Conservation (phyloP, 2,113 vertebrate genomes). For the Engraulis encrasicolus region DNA sequence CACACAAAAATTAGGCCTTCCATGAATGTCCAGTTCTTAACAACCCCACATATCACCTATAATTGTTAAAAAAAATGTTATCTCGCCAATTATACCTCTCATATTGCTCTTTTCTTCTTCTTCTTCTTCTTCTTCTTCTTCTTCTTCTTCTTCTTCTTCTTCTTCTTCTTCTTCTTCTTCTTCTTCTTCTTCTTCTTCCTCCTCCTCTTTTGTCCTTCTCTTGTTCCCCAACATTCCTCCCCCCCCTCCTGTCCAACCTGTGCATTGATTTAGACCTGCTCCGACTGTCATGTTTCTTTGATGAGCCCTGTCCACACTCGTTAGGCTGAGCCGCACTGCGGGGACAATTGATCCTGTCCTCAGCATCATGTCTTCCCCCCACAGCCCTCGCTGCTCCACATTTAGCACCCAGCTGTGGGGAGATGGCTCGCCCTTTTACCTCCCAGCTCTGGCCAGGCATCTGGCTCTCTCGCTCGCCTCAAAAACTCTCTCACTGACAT, state of each 20-base stretch:
- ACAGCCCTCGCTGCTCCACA: constrained; percentile 7
- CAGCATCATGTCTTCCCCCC: constrained; percentile 19
- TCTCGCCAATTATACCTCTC: background rate
- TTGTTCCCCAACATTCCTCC: constrained; percentile 23
- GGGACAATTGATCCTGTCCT: constrained; percentile 56
- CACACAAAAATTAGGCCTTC: background rate
- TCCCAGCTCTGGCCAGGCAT: background rate
- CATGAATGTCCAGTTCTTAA: background rate
- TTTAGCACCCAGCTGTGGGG: background rate
- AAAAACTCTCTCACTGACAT: no score
- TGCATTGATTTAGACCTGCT: constrained; percentile 62
- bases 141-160: constrained; percentile 54
- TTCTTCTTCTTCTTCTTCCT: constrained; percentile 50
- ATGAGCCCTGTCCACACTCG: constrained; percentile 65
- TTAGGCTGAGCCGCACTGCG: constrained; percentile 60
- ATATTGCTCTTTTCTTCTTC: background rate
- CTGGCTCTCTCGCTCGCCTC: no score
- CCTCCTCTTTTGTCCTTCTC: constrained; percentile 55
- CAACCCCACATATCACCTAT: no score
- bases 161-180: no score
- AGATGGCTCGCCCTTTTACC: background rate
- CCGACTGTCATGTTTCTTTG: constrained; percentile 71
- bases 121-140: background rate
- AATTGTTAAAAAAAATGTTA: background rate
- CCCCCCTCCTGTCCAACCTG: constrained; percentile 51